Conservation (phyloP, 2,797 vertebrate genomes). For the Coranthus polyacanthus region DNA sequence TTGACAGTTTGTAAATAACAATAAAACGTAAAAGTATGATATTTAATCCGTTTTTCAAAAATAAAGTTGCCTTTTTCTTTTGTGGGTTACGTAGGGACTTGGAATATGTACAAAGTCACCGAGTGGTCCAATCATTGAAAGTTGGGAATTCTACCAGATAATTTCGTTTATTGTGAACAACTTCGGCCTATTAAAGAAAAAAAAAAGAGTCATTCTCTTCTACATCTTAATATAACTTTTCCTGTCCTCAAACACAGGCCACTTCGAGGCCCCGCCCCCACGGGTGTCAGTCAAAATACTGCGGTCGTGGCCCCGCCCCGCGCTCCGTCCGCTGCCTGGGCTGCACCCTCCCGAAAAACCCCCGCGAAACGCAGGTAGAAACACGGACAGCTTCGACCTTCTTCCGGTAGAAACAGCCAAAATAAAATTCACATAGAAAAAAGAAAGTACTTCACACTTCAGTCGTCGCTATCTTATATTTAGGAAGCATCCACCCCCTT, state of each 20-base stretch:
- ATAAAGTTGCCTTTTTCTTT: too few species aligned
- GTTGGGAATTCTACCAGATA: not conserved
- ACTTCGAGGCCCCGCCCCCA: conserved; percentile 43
- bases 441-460: not conserved
- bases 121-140: too few species aligned
- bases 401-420: conserved; percentile 45
- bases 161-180: too few species aligned
- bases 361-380: conserved; percentile 34
- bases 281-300: conserved; percentile 55
- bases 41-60: too few species aligned
- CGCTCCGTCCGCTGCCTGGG: conserved; percentile 14
- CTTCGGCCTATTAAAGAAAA: too few species aligned
- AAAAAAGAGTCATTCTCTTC: too few species aligned
- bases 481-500: too few species aligned
- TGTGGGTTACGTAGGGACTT: too few species aligned
- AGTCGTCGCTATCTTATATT: too few species aligned
- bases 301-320: conserved; percentile 56
- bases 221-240: not conserved
- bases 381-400: rapidly evolving
- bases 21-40: too few species aligned
- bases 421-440: conserved; percentile 28
- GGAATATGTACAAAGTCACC: too few species aligned
- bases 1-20: too few species aligned
- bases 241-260: not conserved
- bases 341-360: conserved; percentile 51